Evolutionary conservation across 2,113 vertebrate genomes (phyloP).

Genomic region (Rattus rattus): DNA sequence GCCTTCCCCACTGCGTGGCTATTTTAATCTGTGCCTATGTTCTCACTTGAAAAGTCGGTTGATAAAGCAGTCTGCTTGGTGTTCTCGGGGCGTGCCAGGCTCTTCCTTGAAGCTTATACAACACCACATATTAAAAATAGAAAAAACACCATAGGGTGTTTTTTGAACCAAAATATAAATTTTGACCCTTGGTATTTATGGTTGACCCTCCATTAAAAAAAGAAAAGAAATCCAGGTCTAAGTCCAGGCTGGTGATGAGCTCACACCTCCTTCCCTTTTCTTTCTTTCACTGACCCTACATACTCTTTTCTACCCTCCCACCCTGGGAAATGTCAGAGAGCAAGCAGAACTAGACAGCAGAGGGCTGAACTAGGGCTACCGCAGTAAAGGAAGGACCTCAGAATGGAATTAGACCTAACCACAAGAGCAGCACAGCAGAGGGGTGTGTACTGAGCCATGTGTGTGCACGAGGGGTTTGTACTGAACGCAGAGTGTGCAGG

Average conservation of each 20-base stretch:
- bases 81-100: neutral
- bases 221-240: neutral
- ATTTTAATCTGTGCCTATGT: neutral
- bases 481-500: neutral
- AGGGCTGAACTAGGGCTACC: neutral
- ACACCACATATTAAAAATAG: neutral
- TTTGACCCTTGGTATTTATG: neutral
- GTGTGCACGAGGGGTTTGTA: too few relatives aligned
- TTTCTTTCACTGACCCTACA: neutral
- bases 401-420: neutral
- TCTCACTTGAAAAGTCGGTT: neutral
- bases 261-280: too few relatives aligned
- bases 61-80: neutral
- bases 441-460: neutral
- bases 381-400: neutral
- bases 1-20: neutral
- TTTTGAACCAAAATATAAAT: neutral
- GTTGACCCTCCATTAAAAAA: neutral
- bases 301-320: neutral
- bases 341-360: neutral
- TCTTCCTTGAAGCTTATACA: neutral
- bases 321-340: neutral
- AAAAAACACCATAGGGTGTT: neutral
- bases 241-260: neutral
- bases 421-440: too few relatives aligned